These are phyloP conservation scores for Brevimyrus niger DNA, from an alignment of 2,113 vertebrate species.

Conservation along the genomic window DNA sequence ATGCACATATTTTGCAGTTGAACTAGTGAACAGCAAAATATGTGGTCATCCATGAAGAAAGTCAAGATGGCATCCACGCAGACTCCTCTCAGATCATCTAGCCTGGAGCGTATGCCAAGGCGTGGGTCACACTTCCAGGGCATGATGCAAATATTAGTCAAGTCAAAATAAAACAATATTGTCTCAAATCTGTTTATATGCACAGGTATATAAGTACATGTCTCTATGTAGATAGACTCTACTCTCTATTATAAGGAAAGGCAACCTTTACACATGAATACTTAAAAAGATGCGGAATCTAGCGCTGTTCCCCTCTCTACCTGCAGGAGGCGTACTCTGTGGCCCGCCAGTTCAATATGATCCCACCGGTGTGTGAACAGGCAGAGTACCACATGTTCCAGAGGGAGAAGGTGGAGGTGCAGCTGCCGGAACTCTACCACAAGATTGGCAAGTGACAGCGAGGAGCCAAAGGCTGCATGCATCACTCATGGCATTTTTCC, in stretches of 20 bases:
- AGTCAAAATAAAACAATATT: background rate
- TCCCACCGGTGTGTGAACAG: slow-evolving; percentile 94
- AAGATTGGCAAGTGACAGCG: slow-evolving; percentile 83
- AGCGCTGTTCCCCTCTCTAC: background rate
- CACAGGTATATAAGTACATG: background rate
- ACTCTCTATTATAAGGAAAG: background rate
- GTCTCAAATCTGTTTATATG: background rate
- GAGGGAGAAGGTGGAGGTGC: slow-evolving; percentile 95
- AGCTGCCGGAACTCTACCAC: slow-evolving; percentile 92
- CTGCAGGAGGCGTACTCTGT: slow-evolving; percentile 92
- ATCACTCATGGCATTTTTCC: background rate
- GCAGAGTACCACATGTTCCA: slow-evolving; percentile 97
- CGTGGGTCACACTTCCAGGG: background rate
- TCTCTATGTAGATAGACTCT: background rate
- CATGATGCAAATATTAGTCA: background rate
- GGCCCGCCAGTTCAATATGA: slow-evolving; percentile 95
- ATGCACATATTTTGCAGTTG: background rate
- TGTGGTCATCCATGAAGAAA: background rate
- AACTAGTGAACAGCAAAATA: background rate
- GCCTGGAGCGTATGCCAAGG: background rate
- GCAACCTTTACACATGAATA: background rate
- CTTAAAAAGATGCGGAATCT: background rate
- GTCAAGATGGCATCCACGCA: background rate
- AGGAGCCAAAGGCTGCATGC: background rate
- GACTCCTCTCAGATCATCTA: background rate